Evolutionary conservation across 2,113 vertebrate genomes (phyloP).

Genomic region (Phylloscopus trochilus): DNA sequence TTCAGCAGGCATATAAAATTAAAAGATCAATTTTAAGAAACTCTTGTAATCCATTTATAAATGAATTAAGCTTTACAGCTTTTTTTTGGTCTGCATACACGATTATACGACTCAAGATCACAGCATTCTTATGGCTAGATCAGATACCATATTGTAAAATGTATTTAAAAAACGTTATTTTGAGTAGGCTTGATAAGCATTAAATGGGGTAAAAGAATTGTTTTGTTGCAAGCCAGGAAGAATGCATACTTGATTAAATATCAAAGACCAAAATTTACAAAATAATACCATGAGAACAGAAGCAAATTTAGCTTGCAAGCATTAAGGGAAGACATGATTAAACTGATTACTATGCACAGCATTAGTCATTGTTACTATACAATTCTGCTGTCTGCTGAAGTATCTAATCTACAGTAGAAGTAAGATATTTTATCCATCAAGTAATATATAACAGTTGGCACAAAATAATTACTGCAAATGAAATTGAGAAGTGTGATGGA

Average conservation of each 20-base stretch:
- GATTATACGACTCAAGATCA: constrained; percentile 3
- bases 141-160: background rate
- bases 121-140: background rate
- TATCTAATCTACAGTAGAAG: background rate
- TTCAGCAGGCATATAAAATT: background rate
- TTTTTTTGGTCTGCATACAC: background rate
- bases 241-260: constrained; percentile 22
- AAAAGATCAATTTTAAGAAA: constrained; percentile 23
- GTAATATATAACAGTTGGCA: constrained; percentile 21
- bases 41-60: constrained; percentile 38
- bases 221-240: background rate
- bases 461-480: constrained; percentile 29
- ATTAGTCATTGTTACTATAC: background rate
- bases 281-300: constrained; percentile 23
- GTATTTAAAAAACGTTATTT: background rate
- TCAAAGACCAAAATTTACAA: constrained; percentile 33
- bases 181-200: background rate
- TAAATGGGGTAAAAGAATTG: constrained; percentile 9
- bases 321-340: constrained; percentile 40
- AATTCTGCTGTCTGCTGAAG: background rate
- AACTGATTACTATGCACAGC: background rate
- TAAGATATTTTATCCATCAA: background rate
- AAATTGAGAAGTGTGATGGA: background rate
- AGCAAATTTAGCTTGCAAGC: background rate
- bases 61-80: constrained; percentile 32